Evolutionary conservation across 2,888 invertebrate species (phyloP).

Genomic region (Apodemia mormo): DNA sequence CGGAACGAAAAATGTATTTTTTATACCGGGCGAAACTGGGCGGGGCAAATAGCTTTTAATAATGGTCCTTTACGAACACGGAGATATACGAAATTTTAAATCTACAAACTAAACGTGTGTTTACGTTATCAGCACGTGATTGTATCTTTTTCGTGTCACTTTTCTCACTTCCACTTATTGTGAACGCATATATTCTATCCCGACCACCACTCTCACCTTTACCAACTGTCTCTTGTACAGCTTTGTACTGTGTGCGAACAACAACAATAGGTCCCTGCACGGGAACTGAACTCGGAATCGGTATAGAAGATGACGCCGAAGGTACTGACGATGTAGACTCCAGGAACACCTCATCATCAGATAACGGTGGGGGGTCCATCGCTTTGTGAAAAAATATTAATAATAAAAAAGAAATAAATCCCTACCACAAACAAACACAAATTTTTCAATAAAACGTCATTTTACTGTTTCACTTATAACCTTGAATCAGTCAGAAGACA

Average conservation of each 20-base stretch:
- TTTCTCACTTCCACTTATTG: background rate
- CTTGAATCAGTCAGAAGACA: too few species aligned
- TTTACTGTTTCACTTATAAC: background rate
- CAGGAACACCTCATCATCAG: conserved; percentile 71
- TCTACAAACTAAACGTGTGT: too few species aligned
- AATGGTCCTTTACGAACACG: too few species aligned
- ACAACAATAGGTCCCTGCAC: conserved; percentile 43
- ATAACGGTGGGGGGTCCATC: conserved; percentile 54
- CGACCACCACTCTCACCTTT: conserved; percentile 32
- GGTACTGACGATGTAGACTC: conserved; percentile 57
- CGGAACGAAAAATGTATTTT: too few species aligned
- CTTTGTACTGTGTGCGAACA: conserved; percentile 45
- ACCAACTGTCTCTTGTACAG: conserved; percentile 34
- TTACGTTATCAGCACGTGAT: too few species aligned
- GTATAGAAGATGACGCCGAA: conserved; percentile 47
- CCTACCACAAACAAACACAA: too few species aligned
- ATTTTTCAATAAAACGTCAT: background rate
- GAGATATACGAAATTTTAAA: too few species aligned
- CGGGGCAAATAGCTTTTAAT: too few species aligned
- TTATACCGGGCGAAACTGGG: too few species aligned
- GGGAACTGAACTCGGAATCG: conserved; percentile 35
- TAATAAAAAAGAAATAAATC: too few species aligned
- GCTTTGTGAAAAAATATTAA: conserved; percentile 28
- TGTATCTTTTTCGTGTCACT: background rate
- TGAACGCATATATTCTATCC: background rate